A percentile compares a stretch with the other conserved stretches of the same genome.
phyloP scores from a whole-genome alignment of 2,113 vertebrate species.

The Gymnobelideus leadbeateri region DNA sequence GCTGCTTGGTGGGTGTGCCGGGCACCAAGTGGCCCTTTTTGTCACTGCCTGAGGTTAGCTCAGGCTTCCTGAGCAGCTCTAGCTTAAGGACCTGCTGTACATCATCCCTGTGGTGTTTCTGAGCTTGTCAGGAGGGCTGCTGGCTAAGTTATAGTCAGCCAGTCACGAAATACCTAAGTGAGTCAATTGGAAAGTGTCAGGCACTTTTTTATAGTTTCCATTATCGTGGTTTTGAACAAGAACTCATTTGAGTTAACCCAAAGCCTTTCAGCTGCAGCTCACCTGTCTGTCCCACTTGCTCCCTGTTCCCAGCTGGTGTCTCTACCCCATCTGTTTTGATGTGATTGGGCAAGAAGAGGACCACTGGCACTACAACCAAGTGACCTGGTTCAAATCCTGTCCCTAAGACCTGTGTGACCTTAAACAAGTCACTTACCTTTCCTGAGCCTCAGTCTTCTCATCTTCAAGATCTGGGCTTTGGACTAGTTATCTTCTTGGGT shows the following conservation, averaged over 20 bases:
- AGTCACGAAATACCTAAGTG: not conserved
- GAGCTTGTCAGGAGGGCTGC: not conserved
- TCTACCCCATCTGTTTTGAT: not conserved
- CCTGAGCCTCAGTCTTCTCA: not conserved
- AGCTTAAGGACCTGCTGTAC: not conserved
- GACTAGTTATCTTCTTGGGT: not conserved
- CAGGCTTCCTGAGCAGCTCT: not conserved
- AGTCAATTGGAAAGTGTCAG: not conserved
- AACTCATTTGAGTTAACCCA: not conserved
- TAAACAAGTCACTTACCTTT: not conserved
- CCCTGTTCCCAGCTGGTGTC: not conserved
- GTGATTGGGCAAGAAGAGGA: not conserved
- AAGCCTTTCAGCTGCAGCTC: not conserved
- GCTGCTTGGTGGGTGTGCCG: not conserved
- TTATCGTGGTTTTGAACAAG: not conserved
- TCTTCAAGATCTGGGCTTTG: not conserved
- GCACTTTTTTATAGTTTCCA: not conserved
- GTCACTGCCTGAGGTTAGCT: not conserved
- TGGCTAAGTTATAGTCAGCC: not conserved
- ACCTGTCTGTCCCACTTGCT: not conserved
- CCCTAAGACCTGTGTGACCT: not conserved
- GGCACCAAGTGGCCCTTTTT: not conserved
- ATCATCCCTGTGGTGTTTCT: too few relatives aligned
- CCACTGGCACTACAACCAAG: too few relatives aligned
- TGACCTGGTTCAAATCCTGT: not conserved